These are phyloP conservation scores for Leucophenga varia DNA, from an alignment of 1,140 invertebrate species.

Conservation along the genomic window DNA sequence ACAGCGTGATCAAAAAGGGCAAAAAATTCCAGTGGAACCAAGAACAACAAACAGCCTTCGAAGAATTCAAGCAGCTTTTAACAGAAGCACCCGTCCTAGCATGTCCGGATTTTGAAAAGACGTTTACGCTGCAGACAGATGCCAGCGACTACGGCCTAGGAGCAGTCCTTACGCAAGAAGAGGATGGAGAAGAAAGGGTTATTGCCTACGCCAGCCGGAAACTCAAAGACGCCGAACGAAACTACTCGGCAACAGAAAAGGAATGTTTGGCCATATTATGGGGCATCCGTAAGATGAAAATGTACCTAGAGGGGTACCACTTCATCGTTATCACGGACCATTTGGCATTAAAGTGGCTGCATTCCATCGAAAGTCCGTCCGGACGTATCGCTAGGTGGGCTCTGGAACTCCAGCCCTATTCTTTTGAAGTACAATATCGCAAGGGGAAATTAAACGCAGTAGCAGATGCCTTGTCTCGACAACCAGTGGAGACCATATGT, in stretches of 20 bases:
- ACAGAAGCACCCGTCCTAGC: slow-evolving; percentile 17
- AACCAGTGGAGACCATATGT: slow-evolving; percentile 3
- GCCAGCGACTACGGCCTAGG: slow-evolving; percentile 14
- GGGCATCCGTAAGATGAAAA: slow-evolving; percentile 19
- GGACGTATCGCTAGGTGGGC: slow-evolving; percentile 21
- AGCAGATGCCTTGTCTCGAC: slow-evolving; percentile 29
- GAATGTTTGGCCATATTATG: slow-evolving; percentile 59
- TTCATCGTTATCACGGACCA: slow-evolving; percentile 14
- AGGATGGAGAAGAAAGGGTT: slow-evolving; percentile 18
- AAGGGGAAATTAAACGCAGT: slow-evolving; percentile 27
- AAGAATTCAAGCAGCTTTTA: slow-evolving; percentile 10
- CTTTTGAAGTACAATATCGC: slow-evolving; percentile 24
- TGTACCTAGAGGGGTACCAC: slow-evolving; percentile 8
- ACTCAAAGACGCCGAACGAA: slow-evolving; percentile 16
- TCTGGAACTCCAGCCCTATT: slow-evolving; percentile 24
- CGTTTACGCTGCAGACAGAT: no score
- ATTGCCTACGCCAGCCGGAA: slow-evolving; percentile 9
- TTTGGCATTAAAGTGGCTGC: slow-evolving; percentile 47
- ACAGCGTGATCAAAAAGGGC: slow-evolving; percentile 3
- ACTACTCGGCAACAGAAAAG: slow-evolving; percentile 56
- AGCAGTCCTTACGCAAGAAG: slow-evolving; percentile 30
- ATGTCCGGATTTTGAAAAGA: slow-evolving; percentile 13
- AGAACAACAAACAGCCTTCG: slow-evolving; percentile 6
- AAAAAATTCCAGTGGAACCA: background rate
- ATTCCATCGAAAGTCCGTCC: slow-evolving; percentile 36